Evolutionary conservation across 2,888 invertebrate species (phyloP).

Genomic region (Athalia cordata): DNA sequence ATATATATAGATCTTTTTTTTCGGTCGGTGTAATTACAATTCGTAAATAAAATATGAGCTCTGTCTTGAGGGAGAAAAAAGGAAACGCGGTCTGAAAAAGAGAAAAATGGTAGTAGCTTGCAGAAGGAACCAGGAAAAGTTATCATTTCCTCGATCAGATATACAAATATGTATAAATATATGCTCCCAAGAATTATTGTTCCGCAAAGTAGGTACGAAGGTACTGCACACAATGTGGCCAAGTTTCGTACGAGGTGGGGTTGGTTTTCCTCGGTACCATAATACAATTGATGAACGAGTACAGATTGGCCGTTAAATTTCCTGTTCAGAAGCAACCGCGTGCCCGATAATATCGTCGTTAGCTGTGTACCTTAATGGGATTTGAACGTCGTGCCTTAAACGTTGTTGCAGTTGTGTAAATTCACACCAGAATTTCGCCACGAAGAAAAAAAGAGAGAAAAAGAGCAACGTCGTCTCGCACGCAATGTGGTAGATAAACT

Average conservation of each 20-base stretch:
- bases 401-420: slow-evolving; percentile 54
- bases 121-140: neutral
- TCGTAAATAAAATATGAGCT: slow-evolving; percentile 8
- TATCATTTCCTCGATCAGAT: neutral
- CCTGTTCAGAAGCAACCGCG: slow-evolving; percentile 55
- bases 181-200: slow-evolving; percentile 30
- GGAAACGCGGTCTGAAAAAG: neutral
- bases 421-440: slow-evolving; percentile 55
- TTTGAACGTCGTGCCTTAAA: slow-evolving; percentile 58
- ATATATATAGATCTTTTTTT: neutral
- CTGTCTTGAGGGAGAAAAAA: neutral
- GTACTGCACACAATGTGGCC: neutral
- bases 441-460: slow-evolving; percentile 10
- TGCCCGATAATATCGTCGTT: slow-evolving; percentile 59
- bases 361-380: slow-evolving; percentile 60
- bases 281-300: slow-evolving; percentile 42
- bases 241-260: slow-evolving; percentile 18
- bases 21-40: neutral
- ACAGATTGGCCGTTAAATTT: slow-evolving; percentile 60
- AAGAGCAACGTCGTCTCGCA: neutral
- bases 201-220: slow-evolving; percentile 17
- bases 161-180: neutral
- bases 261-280: no score
- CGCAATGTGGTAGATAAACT: no score
- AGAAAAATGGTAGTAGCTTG: neutral